Evolutionary conservation across 2,888 invertebrate species (phyloP).

Genomic region (Drosophila helvetica): DNA sequence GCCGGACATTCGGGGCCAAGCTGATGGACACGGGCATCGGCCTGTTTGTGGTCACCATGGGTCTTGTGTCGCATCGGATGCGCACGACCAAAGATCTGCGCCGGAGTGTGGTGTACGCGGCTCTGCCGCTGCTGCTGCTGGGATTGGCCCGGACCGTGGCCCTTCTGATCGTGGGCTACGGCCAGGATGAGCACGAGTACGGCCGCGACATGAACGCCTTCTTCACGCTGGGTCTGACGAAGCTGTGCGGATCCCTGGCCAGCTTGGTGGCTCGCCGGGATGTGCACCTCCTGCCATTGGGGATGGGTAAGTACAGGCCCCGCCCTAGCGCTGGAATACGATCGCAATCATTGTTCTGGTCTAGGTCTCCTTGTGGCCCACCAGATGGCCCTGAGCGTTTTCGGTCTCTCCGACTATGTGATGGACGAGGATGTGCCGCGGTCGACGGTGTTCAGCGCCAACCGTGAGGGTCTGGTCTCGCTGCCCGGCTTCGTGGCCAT

Average conservation of each 20-base stretch:
- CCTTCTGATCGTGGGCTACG: constrained; percentile 89
- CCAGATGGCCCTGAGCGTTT: constrained; percentile 86
- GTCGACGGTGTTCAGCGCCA: constrained; percentile 88
- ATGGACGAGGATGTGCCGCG: constrained; percentile 86
- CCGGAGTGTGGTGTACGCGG: constrained; percentile 69
- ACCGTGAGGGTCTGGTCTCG: constrained; percentile 96
- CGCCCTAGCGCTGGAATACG: background rate
- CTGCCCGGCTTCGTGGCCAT: constrained; percentile 93
- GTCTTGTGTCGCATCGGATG: constrained; percentile 87
- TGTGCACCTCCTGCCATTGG: constrained; percentile 84
- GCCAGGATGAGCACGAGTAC: constrained; percentile 95
- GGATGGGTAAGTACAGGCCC: constrained; percentile 59
- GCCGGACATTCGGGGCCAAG: constrained; percentile 92
- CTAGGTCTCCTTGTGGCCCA: constrained; percentile 86
- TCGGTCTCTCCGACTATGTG: constrained; percentile 89
- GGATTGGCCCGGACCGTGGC: constrained; percentile 88
- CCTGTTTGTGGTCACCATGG: constrained; percentile 93
- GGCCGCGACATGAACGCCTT: constrained; percentile 99
- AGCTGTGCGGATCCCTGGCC: constrained; percentile 87
- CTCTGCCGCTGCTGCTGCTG: constrained; percentile 85
- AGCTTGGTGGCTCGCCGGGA: constrained; percentile 56
- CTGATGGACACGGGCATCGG: constrained; percentile 99
- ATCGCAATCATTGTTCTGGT: background rate
- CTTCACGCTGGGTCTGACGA: constrained; percentile 94
- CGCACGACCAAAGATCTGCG: constrained; percentile 60